phyloP scores from a whole-genome alignment of 2,113 vertebrate genomes.

The Clarias macrocephalus region DNA sequence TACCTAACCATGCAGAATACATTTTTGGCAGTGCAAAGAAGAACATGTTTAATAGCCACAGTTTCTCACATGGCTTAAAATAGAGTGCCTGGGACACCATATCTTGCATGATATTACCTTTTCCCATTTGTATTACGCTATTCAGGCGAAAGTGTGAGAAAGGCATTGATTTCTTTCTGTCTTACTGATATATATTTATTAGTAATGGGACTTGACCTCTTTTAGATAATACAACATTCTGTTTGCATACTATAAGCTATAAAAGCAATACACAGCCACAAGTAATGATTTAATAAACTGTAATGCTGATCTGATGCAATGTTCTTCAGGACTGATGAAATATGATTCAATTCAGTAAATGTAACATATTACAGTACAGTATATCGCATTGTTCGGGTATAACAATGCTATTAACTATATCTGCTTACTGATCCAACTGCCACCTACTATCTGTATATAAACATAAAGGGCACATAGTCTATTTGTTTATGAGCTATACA shows the following conservation, averaged over 20 bases:
- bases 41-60: constrained; percentile 19
- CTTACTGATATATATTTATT: background rate
- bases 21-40: constrained; percentile 16
- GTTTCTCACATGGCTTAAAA: constrained; percentile 28
- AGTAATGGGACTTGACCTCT: background rate
- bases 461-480: background rate
- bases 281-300: constrained; percentile 1
- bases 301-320: background rate
- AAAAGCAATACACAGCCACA: background rate
- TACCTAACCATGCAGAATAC: constrained; percentile 30
- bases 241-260: background rate
- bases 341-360: background rate
- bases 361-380: background rate
- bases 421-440: background rate
- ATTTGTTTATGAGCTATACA: background rate
- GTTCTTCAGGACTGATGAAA: background rate
- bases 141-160: constrained; percentile 20
- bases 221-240: background rate
- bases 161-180: constrained; percentile 9
- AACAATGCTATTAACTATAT: background rate
- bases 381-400: background rate
- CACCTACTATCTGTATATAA: background rate
- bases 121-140: constrained; percentile 29
- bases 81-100: constrained; percentile 7
- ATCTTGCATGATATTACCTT: constrained; percentile 31